Percentiles rank a stretch among this genome's conserved stretches.
These are phyloP conservation scores for Blastomussa wellsi DNA, from an alignment of 92 coral and sea anemone species.

Conservation along the genomic window DNA sequence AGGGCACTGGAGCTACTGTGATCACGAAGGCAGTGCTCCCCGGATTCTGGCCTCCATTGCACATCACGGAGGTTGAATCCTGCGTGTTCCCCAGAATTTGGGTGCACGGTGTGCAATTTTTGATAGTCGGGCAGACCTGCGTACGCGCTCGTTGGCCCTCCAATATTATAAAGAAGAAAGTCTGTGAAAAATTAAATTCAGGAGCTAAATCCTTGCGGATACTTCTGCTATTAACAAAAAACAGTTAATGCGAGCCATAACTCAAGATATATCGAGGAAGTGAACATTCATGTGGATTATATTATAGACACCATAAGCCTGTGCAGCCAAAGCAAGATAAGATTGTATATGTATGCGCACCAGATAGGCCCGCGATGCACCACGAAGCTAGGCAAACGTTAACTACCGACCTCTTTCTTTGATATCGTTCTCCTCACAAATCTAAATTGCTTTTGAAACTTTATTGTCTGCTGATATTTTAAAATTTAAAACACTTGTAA, in stretches of 20 bases:
- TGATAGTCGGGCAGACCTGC: constrained; percentile 78
- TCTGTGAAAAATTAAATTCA: background rate
- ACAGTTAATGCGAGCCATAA: background rate
- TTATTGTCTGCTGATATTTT: too few species aligned
- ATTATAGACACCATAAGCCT: too few species aligned
- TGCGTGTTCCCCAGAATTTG: constrained; percentile 70
- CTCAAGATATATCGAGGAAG: background rate
- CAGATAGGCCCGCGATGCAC: too few species aligned
- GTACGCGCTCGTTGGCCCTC: constrained; percentile 72
- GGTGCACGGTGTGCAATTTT: constrained; percentile 81
- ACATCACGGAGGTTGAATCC: constrained; percentile 48
- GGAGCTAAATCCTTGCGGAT: background rate
- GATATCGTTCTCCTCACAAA: too few species aligned
- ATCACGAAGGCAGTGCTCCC: constrained; percentile 77
- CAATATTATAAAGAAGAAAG: background rate
- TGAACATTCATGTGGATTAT: background rate
- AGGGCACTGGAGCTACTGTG: constrained; percentile 76
- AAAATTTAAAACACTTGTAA: too few species aligned
- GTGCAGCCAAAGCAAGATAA: too few species aligned
- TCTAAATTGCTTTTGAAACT: too few species aligned
- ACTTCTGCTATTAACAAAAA: background rate
- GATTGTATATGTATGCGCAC: too few species aligned
- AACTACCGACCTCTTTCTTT: too few species aligned
- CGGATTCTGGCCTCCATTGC: constrained; percentile 57
- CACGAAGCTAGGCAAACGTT: too few species aligned